Evolutionary conservation across 2,113 vertebrate genomes (phyloP).

Genomic region (Conger conger): DNA sequence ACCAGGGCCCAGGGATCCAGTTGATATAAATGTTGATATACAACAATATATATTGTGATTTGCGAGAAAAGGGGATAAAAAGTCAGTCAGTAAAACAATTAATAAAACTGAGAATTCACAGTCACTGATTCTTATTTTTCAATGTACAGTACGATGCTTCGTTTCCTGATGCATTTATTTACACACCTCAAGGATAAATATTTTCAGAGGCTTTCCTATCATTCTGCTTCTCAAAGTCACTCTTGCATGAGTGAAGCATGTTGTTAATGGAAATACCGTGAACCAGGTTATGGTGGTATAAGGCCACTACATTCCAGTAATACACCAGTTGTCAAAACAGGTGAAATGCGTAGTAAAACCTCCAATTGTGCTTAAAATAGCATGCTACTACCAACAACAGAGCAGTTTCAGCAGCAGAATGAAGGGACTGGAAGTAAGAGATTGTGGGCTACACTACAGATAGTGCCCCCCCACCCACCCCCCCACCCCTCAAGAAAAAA

Average conservation of each 20-base stretch:
- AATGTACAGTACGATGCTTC: neutral
- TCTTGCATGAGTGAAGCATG: neutral
- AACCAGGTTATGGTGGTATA: neutral
- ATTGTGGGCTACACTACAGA: neutral
- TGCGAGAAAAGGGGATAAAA: too few relatives aligned
- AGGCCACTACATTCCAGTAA: neutral
- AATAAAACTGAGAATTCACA: neutral
- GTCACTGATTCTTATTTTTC: neutral
- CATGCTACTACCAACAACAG: neutral
- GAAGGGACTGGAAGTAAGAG: neutral
- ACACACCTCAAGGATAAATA: neutral
- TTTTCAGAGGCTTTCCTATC: neutral
- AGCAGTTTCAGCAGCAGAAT: neutral
- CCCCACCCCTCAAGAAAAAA: too few relatives aligned
- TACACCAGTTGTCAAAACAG: neutral
- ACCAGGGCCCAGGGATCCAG: too few relatives aligned
- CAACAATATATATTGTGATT: too few relatives aligned
- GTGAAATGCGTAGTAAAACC: neutral
- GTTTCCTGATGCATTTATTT: constrained; percentile 5
- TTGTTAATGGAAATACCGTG: neutral
- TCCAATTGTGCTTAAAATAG: neutral
- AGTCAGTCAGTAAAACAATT: too few relatives aligned
- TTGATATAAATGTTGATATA: too few relatives aligned
- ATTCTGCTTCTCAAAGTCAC: neutral
- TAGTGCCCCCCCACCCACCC: neutral